Evolutionary conservation across 2,888 invertebrate species (phyloP).

Genomic region (Cyrtodaria siliqua): DNA sequence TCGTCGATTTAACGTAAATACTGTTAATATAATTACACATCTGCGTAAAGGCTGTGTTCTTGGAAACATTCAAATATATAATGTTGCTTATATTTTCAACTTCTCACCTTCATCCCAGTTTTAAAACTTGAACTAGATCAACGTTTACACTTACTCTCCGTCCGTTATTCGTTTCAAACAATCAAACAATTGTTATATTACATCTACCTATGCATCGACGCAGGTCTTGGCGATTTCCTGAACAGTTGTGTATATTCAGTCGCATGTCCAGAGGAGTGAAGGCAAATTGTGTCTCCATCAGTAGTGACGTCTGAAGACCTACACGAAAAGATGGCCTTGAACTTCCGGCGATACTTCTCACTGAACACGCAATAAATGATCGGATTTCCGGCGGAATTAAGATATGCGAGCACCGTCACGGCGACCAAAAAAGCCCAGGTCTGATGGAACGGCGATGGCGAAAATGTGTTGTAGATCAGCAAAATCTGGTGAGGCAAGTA

Average conservation of each 20-base stretch:
- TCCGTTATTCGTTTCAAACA: no score
- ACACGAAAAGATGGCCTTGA: slow-evolving; percentile 78
- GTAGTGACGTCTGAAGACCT: slow-evolving; percentile 4
- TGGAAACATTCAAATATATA: no score
- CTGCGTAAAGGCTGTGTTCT: no score
- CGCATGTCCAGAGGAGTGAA: slow-evolving; percentile 49
- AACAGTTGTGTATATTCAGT: slow-evolving; percentile 58
- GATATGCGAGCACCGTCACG: slow-evolving; percentile 84
- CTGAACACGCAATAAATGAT: slow-evolving; percentile 86
- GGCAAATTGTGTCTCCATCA: slow-evolving; percentile 42
- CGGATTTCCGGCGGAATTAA: slow-evolving; percentile 86
- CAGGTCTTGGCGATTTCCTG: slow-evolving; percentile 35
- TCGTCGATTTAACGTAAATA: no score
- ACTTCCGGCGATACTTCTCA: slow-evolving; percentile 83
- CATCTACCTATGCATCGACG: background rate
- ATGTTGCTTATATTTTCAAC: no score
- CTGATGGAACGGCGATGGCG: slow-evolving; percentile 78
- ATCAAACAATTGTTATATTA: no score
- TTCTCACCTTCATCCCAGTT: no score
- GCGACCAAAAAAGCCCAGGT: slow-evolving; percentile 84
- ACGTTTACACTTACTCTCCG: no score
- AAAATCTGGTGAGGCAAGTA: slow-evolving; percentile 86
- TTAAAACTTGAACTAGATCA: no score
- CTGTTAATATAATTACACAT: no score
- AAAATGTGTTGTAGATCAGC: slow-evolving; percentile 84